A percentile compares a stretch with the other conserved stretches of the same genome.
phyloP scores from a whole-genome alignment of 1,140 invertebrate species.

The Galendromus occidentalis region DNA sequence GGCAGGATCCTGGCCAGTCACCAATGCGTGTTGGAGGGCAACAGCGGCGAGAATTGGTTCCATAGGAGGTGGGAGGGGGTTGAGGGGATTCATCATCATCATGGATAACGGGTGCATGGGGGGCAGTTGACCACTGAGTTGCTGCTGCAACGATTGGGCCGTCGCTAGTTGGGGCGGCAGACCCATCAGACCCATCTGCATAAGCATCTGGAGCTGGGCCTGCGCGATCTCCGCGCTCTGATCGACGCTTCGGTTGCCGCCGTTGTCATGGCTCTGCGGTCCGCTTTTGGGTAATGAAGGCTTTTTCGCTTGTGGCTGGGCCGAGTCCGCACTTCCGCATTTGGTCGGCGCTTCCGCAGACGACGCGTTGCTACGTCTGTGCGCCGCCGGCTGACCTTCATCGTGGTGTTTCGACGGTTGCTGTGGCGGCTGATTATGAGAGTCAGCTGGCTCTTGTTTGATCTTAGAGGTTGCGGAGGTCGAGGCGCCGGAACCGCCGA shows the following conservation, averaged over 20 bases:
- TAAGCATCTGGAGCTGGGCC: slow-evolving; percentile 3
- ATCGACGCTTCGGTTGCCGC: slow-evolving; percentile 3
- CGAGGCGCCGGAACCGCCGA: background rate
- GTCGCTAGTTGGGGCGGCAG: slow-evolving; percentile 5
- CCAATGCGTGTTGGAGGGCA: background rate
- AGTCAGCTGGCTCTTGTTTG: slow-evolving; percentile 3
- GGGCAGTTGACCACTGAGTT: slow-evolving; percentile 13
- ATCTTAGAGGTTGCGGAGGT: background rate
- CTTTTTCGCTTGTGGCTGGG: slow-evolving; percentile 12
- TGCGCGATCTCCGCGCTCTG: slow-evolving; percentile 7
- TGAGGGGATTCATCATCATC: slow-evolving; percentile 15
- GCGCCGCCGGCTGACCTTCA: slow-evolving; percentile 11
- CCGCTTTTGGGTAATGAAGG: slow-evolving; percentile 12
- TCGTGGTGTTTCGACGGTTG: slow-evolving; percentile 18
- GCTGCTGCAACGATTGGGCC: slow-evolving; percentile 14
- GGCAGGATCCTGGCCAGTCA: slow-evolving; percentile 9
- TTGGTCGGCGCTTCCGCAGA: slow-evolving; percentile 11
- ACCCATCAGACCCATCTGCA: slow-evolving; percentile 10
- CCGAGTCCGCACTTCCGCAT: slow-evolving; percentile 11
- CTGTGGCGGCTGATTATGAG: slow-evolving; percentile 17
- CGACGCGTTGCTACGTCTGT: no score
- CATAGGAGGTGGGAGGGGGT: slow-evolving; percentile 6
- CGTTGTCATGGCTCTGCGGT: slow-evolving; percentile 7
- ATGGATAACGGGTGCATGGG: slow-evolving; percentile 14
- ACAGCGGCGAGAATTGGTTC: slow-evolving; percentile 1